These are phyloP conservation scores for Hemiprocne comata DNA, from an alignment of 2,113 vertebrate genomes.

Conservation along the genomic window DNA sequence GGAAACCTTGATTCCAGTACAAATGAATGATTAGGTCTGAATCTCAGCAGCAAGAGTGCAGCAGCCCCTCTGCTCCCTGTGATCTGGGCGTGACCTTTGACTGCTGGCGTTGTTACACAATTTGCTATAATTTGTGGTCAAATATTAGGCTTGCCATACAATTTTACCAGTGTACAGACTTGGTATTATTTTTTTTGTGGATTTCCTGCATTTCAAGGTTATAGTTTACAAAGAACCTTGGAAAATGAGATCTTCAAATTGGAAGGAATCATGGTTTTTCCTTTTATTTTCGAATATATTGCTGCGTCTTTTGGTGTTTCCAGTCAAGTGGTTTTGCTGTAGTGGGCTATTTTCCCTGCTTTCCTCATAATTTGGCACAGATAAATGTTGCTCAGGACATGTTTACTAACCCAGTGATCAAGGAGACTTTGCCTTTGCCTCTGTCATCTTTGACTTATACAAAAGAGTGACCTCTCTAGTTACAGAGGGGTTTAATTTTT, in stretches of 20 bases:
- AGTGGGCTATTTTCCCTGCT: neutral
- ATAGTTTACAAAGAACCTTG: neutral
- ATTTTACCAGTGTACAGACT: neutral
- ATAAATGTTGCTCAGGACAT: neutral
- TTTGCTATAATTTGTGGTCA: slow-evolving; percentile 54
- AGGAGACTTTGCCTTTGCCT: too few species aligned
- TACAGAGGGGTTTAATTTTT: neutral
- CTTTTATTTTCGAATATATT: neutral
- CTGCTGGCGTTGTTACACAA: neutral
- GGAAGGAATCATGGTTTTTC: neutral
- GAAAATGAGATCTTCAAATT: neutral
- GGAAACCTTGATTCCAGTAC: neutral
- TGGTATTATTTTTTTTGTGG: neutral
- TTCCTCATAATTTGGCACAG: neutral
- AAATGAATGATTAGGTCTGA: neutral
- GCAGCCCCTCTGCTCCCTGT: neutral
- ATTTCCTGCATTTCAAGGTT: neutral
- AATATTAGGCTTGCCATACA: neutral
- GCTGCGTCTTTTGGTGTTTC: neutral
- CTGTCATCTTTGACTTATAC: neutral
- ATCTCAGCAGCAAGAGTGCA: neutral
- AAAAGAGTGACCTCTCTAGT: neutral
- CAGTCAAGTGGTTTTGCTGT: neutral
- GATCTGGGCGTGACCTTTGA: slow-evolving; percentile 17
- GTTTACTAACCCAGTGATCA: neutral